These are phyloP conservation scores for Motacilla alba DNA, from an alignment of 2,113 vertebrate species.

Conservation along the genomic window DNA sequence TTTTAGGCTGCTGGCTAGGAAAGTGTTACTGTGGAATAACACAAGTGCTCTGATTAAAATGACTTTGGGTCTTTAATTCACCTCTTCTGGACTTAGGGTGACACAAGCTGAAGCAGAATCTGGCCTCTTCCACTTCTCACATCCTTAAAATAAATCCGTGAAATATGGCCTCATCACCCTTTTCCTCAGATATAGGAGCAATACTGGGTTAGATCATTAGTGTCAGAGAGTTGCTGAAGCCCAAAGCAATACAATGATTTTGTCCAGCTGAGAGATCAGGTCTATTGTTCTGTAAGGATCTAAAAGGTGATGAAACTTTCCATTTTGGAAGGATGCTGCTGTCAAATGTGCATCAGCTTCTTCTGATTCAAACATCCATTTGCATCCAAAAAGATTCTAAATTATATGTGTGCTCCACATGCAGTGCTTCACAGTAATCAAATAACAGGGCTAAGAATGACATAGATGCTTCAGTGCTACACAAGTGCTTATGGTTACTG, in stretches of 20 bases:
- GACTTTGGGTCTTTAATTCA: neutral
- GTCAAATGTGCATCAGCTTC: neutral
- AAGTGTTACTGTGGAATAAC: conserved; percentile 5
- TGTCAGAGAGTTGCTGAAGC: neutral
- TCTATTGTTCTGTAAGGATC: neutral
- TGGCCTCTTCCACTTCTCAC: neutral
- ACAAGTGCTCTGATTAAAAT: neutral
- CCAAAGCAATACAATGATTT: neutral
- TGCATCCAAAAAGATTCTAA: conserved; percentile 20
- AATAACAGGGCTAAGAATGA: neutral
- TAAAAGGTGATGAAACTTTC: neutral
- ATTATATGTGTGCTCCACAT: neutral
- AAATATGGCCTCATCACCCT: neutral
- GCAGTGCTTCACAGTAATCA: neutral
- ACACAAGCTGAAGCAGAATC: neutral
- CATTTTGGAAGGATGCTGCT: neutral
- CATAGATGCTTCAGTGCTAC: neutral
- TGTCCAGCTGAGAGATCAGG: neutral
- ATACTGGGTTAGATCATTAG: neutral
- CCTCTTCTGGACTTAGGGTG: neutral
- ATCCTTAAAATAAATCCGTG: neutral
- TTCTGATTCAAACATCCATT: neutral
- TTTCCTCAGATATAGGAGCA: neutral
- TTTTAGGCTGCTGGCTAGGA: conserved; percentile 9
- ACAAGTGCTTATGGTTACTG: neutral